A percentile compares a stretch with the other conserved stretches of the same genome.
Conservation (phyloP, 1,140 invertebrate genomes). For the Riptortus pedestris region DNA sequence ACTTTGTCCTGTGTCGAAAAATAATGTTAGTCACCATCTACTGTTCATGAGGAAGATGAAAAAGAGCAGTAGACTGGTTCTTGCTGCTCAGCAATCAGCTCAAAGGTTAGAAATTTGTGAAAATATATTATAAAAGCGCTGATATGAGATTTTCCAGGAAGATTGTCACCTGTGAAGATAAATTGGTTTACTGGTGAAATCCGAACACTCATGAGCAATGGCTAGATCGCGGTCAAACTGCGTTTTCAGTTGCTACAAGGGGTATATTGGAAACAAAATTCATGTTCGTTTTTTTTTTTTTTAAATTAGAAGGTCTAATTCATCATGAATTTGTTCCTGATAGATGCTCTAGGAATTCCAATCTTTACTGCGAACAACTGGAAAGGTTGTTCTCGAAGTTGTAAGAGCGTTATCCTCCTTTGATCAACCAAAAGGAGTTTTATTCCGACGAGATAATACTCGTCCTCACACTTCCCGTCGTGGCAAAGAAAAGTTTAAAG, state of each 20-base stretch:
- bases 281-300: not conserved
- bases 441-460: not conserved
- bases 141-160: not conserved
- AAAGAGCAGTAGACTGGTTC: not conserved
- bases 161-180: not conserved
- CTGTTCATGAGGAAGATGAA: not conserved
- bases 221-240: not conserved
- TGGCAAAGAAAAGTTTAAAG: no score
- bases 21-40: not conserved
- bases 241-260: not conserved
- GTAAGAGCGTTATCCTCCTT: not conserved
- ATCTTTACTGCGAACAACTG: no score
- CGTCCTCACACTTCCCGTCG: no score
- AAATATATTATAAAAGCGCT: not conserved
- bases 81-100: not conserved
- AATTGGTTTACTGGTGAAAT: not conserved
- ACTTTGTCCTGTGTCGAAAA: not conserved
- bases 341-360: no score
- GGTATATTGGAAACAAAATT: not conserved
- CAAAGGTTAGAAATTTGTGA: not conserved
- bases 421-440: no score
- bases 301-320: not conserved
- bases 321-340: not conserved
- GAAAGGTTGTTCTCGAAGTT: not conserved
- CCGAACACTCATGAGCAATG: slow-evolving; percentile 1